Evolutionary conservation across 2,797 vertebrate species (phyloP), one percentile per base, ranked within the genome.

Genomic region (Coluber constrictor): DNA sequence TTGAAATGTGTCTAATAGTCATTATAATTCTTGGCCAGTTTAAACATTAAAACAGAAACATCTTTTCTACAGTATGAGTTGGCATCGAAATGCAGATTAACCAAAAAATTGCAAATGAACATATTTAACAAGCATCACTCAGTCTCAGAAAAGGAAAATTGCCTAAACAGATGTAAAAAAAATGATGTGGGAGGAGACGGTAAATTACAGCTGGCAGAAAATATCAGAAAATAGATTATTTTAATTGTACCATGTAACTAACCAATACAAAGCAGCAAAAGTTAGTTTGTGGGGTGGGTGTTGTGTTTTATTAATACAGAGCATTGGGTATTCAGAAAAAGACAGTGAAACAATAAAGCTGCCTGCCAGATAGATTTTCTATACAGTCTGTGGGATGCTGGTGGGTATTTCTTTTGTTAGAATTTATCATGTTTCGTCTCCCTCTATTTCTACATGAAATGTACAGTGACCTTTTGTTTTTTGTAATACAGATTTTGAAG

Each of bases 251-350:
- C 13, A 59, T n/a, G n/a, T 8, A 74, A 37, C 20, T 51, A 88
- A 27, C 61, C 89, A 93, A 88, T 32, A 74, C 12, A 4, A 70
- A 43, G 5, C 54, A 87, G 37, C 47, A 87, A n/a, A 32, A 87
- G 32, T 70, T 79, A 63, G 13, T 20, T 55, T 87, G 12, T 2
- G 29, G 11, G 8, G 2, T 87, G 54, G 25, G 8, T 70, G 25
- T 43, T 83, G 55, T 37, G 25, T 43, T 92, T n/a, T 66, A 91
- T 89, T 92, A 88, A 92, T 88, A 60, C n/a, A 89, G 15, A 54
- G 66, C n/a, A 16, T 23, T 27, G 32, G 32, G 5, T 37, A 92
- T 20, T 57, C 47, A 47, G 10, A 66, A 4, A 79, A 29, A n/a
- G 59, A 66, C 3, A 47, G 79, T 15, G 59, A 32, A 90, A 90